Evolutionary conservation across 1,140 invertebrate genomes (phyloP), one percentile per base, ranked within the genome.

Genomic region (Drosophila gunungcola): DNA sequence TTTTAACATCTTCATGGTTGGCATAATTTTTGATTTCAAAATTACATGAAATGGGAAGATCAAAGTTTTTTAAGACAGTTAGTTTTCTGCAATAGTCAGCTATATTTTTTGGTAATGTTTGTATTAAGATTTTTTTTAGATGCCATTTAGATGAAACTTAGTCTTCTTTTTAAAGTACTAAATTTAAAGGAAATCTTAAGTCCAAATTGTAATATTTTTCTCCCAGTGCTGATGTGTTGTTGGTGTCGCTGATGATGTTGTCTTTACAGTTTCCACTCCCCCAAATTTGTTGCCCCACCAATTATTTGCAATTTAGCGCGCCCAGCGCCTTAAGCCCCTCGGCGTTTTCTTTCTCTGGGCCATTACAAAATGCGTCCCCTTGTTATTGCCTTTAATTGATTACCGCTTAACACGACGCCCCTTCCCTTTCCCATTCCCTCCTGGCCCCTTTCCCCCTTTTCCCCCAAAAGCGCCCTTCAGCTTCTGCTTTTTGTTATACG

Each of bases 221-320:
- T 65, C 25, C 2, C 6, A 10, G 46, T 74, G 68, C 10, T 6
- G 27, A 34, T 74, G 46, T 41, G 38, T 41, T 29, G 42, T 34
- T 64, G 57, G 52, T 63, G 51, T 51, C 34, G 72, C 51, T 64
- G 72, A 74, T 74, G 56, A 74, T 73, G 69, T 74, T 73, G 56
- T 46, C 41, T 73, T 55, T 63, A 39, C 42, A 29, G 29, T 21
- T 11, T 53, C 25, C 63, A 42, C 48, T 55, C 63, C 38, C 48
- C 42, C 55, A 25, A 46, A 34, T 57, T 13, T 58, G 62, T 42
- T 46, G 42, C 73, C 52, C 80, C 68, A 67, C 54, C 73, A 83
- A 90, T 89, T 89, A 89, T 89, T 89, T 80, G 80, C 84, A 89
- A 89, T 88, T 83, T 80, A 73, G 25, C 60, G 73, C 65, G 52